phyloP scores from a whole-genome alignment of 2,888 invertebrate species.

The Hartigia nigra region DNA sequence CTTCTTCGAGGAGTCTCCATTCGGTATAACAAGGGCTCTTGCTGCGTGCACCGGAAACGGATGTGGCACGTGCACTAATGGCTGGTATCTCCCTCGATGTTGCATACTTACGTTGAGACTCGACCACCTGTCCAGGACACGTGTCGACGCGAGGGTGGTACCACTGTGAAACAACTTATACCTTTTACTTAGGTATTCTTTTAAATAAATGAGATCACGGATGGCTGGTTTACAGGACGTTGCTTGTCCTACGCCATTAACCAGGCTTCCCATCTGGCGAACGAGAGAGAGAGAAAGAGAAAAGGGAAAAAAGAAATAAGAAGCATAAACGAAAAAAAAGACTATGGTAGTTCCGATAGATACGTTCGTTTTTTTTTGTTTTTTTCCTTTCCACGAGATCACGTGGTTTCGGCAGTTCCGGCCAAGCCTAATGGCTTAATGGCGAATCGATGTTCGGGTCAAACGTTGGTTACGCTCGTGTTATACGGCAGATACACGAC shows the following conservation, averaged over 20 bases:
- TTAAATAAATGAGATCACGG: background rate
- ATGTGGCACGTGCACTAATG: slow-evolving; percentile 37
- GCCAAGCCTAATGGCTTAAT: slow-evolving; percentile 53
- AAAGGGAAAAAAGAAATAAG: background rate
- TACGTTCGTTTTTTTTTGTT: no score
- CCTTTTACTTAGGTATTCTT: background rate
- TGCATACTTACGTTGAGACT: background rate
- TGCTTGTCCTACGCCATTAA: background rate
- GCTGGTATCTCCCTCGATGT: background rate
- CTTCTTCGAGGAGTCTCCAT: background rate
- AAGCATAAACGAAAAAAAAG: background rate
- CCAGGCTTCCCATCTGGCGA: background rate
- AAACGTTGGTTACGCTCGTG: slow-evolving; percentile 23
- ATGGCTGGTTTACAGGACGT: background rate
- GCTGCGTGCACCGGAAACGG: slow-evolving; percentile 25
- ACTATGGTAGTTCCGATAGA: background rate
- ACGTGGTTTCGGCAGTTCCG: slow-evolving; percentile 29
- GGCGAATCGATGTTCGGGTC: slow-evolving; percentile 53
- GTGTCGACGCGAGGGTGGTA: slow-evolving; percentile 4
- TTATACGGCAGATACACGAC: slow-evolving; percentile 8
- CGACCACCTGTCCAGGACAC: slow-evolving; percentile 2
- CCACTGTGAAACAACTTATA: background rate
- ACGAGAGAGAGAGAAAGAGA: background rate
- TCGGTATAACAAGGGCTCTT: background rate
- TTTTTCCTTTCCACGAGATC: slow-evolving; percentile 21